Conservation (phyloP, 2,113 vertebrate species). For the Gallinago paraguaiae region DNA sequence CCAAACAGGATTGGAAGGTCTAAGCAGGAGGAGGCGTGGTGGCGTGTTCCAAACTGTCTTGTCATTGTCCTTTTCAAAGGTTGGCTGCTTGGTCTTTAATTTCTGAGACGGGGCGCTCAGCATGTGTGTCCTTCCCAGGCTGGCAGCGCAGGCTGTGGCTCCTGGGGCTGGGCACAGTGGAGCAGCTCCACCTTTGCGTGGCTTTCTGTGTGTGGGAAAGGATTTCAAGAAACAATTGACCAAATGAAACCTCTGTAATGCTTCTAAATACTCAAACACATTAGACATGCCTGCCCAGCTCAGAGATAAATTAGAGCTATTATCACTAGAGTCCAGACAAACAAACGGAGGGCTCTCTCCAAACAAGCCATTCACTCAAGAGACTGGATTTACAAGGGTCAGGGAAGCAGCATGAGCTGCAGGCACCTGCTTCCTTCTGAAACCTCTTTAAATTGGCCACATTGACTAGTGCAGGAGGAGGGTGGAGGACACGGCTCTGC, state of each 20-base stretch:
- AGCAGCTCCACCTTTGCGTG: not conserved
- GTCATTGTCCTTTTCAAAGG: not conserved
- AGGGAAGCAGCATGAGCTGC: constrained; percentile 34
- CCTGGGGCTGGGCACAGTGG: accelerated
- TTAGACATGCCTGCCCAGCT: constrained; percentile 71
- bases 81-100: not conserved
- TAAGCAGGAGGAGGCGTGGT: not conserved
- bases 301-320: constrained; percentile 72
- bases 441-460: not conserved
- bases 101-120: accelerated
- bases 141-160: not conserved
- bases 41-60: not conserved
- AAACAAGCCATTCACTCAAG: constrained; percentile 69
- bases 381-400: constrained; percentile 68
- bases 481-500: not conserved
- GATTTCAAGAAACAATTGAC: constrained; percentile 71
- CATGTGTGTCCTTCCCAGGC: not conserved
- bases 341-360: constrained; percentile 66
- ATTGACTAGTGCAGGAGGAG: not conserved
- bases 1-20: not conserved
- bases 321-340: constrained; percentile 71
- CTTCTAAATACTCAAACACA: constrained; percentile 70
- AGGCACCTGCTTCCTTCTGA: constrained; percentile 14
- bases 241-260: constrained; percentile 68
- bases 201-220: constrained; percentile 49